Base-by-base conservation (phyloP, 2,888 invertebrate species). In the Pomacea canaliculata region DNA sequence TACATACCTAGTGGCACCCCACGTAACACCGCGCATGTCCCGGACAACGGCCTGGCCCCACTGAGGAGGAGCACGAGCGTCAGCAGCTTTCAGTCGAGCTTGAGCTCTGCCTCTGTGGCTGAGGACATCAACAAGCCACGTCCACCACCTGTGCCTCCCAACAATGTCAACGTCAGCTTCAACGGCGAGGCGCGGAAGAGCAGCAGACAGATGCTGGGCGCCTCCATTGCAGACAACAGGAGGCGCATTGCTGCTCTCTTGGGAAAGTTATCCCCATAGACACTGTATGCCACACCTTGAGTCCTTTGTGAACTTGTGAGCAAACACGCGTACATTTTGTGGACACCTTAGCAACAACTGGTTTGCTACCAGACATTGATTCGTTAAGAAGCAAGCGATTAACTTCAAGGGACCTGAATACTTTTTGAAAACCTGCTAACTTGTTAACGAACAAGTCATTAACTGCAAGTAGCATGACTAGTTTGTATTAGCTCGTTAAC, bases 201-300 rank as follows among this genome's bases (percentile, higher is more conserved):
- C 48, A 27, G 37, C 56, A 49, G 48, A 60, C 65, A 68, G 49
- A 73, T 65, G 18, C 70, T 77, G 70, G 67, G 73, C 16, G 77
- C 76, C 23, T 69, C 76, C 18, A 59, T 71, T 16, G 81, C 84
- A 16, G 85, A 85, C 59, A 87, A 83, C 73, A 79, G 86, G 60
- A 81, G 81, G 66, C 80, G 87, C 71, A 87, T 87, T 46, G 85
- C 86, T 19, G 82, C 83, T 13, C 83, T 86, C 56, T 78, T 86
- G 46, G 87, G 86, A 12, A 80, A 84, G 60, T 85, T 83, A 56
- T 13, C 51, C 8, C 16, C 51, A 1, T 56, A 56, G 51, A 16
- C 51, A 37, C 37, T 37, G 37, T 37, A 3, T 37, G 37, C 37
- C 37, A 37, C 5, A 37, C 37, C 3, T 37, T 37, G 5, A 3